phyloP scores from a whole-genome alignment of 2,113 vertebrate genomes.

The Anseranas semipalmata region DNA sequence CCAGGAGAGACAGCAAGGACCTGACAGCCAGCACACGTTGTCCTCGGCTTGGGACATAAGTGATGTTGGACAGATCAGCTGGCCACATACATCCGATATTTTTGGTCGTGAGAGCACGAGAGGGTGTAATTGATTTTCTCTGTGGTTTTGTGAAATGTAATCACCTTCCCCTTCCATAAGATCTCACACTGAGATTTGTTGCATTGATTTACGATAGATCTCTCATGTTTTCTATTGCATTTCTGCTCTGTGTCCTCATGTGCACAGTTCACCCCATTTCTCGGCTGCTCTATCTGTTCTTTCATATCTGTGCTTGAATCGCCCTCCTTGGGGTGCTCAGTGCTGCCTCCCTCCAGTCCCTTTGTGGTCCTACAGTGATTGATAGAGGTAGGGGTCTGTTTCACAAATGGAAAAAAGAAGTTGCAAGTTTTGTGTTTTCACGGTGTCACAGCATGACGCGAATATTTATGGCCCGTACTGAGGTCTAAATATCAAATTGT shows the following conservation, averaged over 20 bases:
- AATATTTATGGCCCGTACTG: neutral
- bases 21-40: neutral
- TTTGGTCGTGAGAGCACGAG: neutral
- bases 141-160: neutral
- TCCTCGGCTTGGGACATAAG: neutral
- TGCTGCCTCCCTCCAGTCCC: neutral
- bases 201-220: neutral
- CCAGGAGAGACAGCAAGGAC: neutral
- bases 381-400: neutral
- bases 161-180: neutral
- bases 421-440: neutral
- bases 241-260: neutral
- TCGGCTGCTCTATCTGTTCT: neutral
- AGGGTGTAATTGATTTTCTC: neutral
- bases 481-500: neutral
- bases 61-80: neutral
- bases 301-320: neutral
- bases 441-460: neutral
- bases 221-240: neutral
- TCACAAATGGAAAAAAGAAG: neutral
- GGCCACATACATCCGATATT: neutral
- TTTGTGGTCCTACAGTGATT: rapidly evolving
- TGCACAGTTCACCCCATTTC: neutral
- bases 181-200: neutral
- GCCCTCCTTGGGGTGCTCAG: rapidly evolving